Conservation (phyloP, 1,140 invertebrate species). For the Bombus polaris region DNA sequence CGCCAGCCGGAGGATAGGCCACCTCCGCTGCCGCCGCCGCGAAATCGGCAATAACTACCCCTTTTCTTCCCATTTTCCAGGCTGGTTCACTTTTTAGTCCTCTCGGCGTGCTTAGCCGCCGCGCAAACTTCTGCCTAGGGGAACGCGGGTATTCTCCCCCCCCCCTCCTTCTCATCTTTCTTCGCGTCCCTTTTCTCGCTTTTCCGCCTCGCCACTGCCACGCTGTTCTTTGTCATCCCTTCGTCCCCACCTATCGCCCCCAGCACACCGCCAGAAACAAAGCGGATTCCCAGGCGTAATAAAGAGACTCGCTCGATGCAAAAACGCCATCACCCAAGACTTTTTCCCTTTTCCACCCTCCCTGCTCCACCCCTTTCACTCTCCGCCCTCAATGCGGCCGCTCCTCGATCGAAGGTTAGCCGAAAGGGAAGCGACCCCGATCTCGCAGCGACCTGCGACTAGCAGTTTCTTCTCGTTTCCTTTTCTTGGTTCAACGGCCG, state of each 20-base stretch:
- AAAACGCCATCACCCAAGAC: constrained; percentile 65
- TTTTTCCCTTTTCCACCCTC: constrained; percentile 16
- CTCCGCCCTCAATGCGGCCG: not conserved
- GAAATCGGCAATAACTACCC: constrained; percentile 20
- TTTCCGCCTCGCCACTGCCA: not conserved
- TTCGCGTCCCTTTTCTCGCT: constrained; percentile 57
- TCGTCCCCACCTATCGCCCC: constrained; percentile 2
- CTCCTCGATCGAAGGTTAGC: constrained; percentile 31
- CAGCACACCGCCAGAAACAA: constrained; percentile 72
- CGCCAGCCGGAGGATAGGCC: too few relatives aligned
- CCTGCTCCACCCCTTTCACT: not conserved
- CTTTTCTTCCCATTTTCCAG: constrained; percentile 37
- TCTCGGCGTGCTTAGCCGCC: constrained; percentile 3
- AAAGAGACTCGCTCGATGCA: constrained; percentile 74
- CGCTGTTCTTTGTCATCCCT: constrained; percentile 19
- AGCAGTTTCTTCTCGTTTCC: not conserved
- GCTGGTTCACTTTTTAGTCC: constrained; percentile 45
- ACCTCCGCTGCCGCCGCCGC: not conserved
- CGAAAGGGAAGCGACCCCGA: not conserved
- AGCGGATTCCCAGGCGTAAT: constrained; percentile 79
- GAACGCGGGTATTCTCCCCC: not conserved
- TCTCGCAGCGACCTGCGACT: not conserved
- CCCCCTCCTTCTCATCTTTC: constrained; percentile 47
- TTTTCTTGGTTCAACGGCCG: too few relatives aligned
- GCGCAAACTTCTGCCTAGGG: constrained; percentile 49